Evolutionary conservation across 2,113 vertebrate genomes (phyloP).

Genomic region (Sinocyclocheilus anophthalmus): DNA sequence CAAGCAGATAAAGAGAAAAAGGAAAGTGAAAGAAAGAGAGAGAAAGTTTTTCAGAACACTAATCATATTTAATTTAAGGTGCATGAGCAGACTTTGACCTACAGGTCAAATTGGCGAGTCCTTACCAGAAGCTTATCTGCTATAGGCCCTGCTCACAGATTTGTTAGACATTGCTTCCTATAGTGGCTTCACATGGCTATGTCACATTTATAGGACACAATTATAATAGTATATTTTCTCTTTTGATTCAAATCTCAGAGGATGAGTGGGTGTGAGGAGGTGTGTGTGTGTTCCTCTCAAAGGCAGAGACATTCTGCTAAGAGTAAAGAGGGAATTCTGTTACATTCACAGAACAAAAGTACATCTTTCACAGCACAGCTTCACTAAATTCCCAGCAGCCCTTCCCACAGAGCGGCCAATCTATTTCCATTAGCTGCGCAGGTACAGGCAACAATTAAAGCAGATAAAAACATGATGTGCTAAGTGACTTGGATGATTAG

Average conservation of each 20-base stretch:
- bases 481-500: constrained; percentile 43
- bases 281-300: neutral
- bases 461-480: constrained; percentile 39
- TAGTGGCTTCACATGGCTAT: neutral
- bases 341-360: constrained; percentile 14
- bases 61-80: neutral
- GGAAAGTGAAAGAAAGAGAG: neutral
- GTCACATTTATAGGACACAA: neutral
- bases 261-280: neutral
- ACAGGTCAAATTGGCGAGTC: neutral
- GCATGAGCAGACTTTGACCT: neutral
- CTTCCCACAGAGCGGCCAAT: constrained; percentile 29
- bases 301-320: neutral
- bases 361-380: neutral
- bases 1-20: neutral
- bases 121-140: neutral
- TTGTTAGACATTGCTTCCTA: neutral
- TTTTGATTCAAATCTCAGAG: neutral
- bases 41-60: neutral
- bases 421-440: constrained; percentile 48
- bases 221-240: neutral
- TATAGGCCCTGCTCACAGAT: neutral
- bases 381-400: constrained; percentile 25
- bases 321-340: constrained; percentile 15
- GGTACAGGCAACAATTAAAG: constrained; percentile 39